Percentiles rank a stretch among this genome's conserved stretches.
These are phyloP conservation scores for Sapajus apella DNA, from an alignment of 2,113 vertebrate genomes.

Conservation along the genomic window DNA sequence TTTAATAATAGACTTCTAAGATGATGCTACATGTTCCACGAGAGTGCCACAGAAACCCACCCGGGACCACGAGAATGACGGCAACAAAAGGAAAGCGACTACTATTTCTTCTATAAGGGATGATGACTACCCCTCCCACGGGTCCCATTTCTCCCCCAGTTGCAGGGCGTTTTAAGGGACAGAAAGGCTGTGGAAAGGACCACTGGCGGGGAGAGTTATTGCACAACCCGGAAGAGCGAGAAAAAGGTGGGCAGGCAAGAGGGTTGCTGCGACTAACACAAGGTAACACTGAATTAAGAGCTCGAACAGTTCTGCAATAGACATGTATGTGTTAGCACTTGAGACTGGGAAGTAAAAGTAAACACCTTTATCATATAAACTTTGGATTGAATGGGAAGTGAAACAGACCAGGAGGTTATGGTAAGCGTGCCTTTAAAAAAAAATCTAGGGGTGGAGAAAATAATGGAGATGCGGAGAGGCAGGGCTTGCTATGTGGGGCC, in stretches of 20 bases:
- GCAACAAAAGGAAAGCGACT: background rate
- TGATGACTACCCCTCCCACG: background rate
- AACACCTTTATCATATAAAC: background rate
- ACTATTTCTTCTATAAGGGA: slow-evolving; percentile 5
- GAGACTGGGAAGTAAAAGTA: background rate
- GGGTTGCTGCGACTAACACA: background rate
- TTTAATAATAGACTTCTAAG: slow-evolving; percentile 16
- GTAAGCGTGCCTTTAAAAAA: background rate
- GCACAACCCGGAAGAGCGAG: slow-evolving; percentile 66
- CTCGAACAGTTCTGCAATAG: background rate
- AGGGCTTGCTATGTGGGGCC: rapidly evolving
- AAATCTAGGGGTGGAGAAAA: background rate
- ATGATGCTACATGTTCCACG: slow-evolving; percentile 43
- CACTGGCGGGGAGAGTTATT: slow-evolving; percentile 64
- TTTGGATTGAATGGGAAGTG: background rate
- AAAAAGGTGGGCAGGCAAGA: background rate
- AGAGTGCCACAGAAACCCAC: slow-evolving; percentile 21
- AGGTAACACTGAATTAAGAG: background rate
- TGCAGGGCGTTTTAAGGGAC: background rate
- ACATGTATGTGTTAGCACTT: background rate
- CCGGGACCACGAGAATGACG: slow-evolving; percentile 15
- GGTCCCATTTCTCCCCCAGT: background rate
- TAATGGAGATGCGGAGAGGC: background rate
- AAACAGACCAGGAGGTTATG: background rate
- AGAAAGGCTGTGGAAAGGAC: slow-evolving; percentile 28